Evolutionary conservation across 2,797 vertebrate species (phyloP), one percentile per base, ranked within the genome.

Genomic region (Cryptoprocta ferox): DNA sequence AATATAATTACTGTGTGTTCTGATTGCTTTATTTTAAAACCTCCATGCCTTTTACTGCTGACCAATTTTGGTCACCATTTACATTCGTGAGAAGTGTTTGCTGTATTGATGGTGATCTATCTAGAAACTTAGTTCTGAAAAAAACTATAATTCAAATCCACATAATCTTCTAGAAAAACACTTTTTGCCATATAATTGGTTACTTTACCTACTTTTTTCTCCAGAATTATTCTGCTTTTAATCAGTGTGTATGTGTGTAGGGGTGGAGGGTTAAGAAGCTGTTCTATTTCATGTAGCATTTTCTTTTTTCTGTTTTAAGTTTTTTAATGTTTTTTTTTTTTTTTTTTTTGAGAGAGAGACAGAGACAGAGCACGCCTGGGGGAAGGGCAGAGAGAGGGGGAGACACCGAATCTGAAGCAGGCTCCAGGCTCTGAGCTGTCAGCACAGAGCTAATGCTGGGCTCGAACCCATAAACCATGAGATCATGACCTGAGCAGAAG

Each of bases 171-270:
- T 66, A 90, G 63, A 68, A 94, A 88, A 91, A 56, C 5, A 42
- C 61, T 76, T 94, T 81, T 56, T 28, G 42, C 50, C 50, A 50
- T 86, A 3, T 71, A 75, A 24, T 84, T 90, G 30, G 65, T 94
- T 70, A 39, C 87, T 91, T 71, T 18, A 73, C 61, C 48, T 53
- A 78, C 16, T 93, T 92, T 83, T 95, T 95, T 85, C 59, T 76
- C 56, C 15, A 86, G 50, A 84, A 87, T 53, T 65, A 71, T 15
- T 94, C 18, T 63, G 3, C 78, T 88, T 65, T 85, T 71, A 76
- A 73, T 82, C 24, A 37, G 24, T 32, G 1, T 88, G 50, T 78
- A 8, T 83, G 26, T 66, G 4, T 15, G 1, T 2, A 12, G 8
- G 2, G 6, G 11, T 2, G 1, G 28, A n/a, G 21, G 42, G 76